A percentile compares a stretch with the other conserved stretches of the same genome.
phyloP scores from a whole-genome alignment of 2,113 vertebrate genomes.

The Anarhynchus alexandrinus region DNA sequence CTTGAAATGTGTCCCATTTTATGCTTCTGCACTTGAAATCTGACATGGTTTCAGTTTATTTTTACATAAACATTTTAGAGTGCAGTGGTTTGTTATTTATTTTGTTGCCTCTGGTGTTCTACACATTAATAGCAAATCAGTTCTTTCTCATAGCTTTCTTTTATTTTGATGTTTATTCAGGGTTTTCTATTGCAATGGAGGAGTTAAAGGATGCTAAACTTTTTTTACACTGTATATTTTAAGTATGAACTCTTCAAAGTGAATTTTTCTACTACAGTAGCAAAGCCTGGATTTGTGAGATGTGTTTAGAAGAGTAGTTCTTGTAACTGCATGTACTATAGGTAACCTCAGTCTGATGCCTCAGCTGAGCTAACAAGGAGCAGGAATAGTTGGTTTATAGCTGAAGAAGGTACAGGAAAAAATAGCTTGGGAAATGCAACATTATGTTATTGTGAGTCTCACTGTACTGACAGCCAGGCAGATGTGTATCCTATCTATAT shows the following conservation, averaged over 20 bases:
- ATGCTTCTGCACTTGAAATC: not conserved
- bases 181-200: not conserved
- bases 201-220: not conserved
- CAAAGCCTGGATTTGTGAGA: not conserved
- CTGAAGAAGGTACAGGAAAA: not conserved
- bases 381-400: not conserved
- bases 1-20: not conserved
- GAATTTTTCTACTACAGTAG: not conserved
- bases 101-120: not conserved
- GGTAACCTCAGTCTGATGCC: not conserved
- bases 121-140: not conserved
- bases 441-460: not conserved
- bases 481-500: not conserved
- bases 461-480: not conserved
- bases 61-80: slow-evolving; percentile 38
- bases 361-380: not conserved
- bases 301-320: not conserved
- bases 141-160: not conserved
- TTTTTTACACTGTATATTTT: not conserved
- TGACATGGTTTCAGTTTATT: not conserved
- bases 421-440: not conserved
- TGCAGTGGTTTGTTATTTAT: not conserved
- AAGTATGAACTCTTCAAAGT: not conserved
- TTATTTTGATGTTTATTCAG: not conserved
- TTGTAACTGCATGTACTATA: not conserved